Percentiles rank a stretch among this genome's conserved stretches.
phyloP scores from a whole-genome alignment of 1,140 invertebrate species.

The Nephotettix cincticeps region DNA sequence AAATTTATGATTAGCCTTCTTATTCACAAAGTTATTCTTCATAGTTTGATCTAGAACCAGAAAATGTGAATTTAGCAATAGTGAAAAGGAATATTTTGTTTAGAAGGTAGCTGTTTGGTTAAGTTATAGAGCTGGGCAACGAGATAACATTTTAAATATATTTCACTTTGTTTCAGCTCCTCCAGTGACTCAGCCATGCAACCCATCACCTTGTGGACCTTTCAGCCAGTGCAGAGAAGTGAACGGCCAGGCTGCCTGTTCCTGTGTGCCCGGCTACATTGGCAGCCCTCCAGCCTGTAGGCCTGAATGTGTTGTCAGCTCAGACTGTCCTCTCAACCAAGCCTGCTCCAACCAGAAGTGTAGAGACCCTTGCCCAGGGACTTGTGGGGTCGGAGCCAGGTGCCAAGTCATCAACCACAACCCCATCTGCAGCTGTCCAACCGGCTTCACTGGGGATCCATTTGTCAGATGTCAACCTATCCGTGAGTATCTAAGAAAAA shows the following conservation, averaged over 20 bases:
- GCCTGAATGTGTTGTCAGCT: slow-evolving; percentile 52
- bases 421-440: slow-evolving; percentile 56
- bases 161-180: slow-evolving; percentile 29
- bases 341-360: slow-evolving; percentile 56
- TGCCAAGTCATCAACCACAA: slow-evolving; percentile 59
- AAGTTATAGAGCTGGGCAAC: slow-evolving; percentile 50
- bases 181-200: slow-evolving; percentile 45
- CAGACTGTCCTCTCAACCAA: slow-evolving; percentile 50
- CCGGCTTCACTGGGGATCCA: slow-evolving; percentile 54
- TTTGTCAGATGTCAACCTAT: slow-evolving; percentile 51
- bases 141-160: slow-evolving; percentile 51
- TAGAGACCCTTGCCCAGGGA: slow-evolving; percentile 53
- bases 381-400: slow-evolving; percentile 51
- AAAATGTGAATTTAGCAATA: slow-evolving; percentile 66
- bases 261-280: slow-evolving; percentile 51
- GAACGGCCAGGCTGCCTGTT: slow-evolving; percentile 53
- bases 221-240: slow-evolving; percentile 54
- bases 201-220: slow-evolving; percentile 55
- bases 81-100: too few relatives aligned
- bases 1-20: too few relatives aligned
- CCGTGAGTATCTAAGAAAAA: too few relatives aligned
- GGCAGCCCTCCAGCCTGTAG: slow-evolving; percentile 55
- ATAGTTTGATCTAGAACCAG: slow-evolving; percentile 61
- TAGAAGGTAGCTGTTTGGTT: slow-evolving; percentile 53
- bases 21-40: too few relatives aligned